Evolutionary conservation across 1,140 invertebrate species (phyloP).

Genomic region (Drosophila subobscura): DNA sequence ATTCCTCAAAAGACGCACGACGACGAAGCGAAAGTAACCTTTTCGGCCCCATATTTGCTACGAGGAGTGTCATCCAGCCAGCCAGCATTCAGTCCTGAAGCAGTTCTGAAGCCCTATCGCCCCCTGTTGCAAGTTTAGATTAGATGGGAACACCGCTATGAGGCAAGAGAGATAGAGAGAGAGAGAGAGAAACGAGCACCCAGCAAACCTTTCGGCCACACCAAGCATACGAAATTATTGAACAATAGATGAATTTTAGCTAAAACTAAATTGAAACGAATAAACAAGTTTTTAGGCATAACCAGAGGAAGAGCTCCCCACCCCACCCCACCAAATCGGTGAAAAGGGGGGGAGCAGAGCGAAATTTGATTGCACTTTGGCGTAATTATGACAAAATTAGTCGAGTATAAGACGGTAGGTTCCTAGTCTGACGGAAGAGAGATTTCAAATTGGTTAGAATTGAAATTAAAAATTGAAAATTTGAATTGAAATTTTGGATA

Average conservation of each 20-base stretch:
- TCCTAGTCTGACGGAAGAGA: conserved; percentile 70
- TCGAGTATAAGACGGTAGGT: conserved; percentile 77
- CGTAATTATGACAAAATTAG: conserved; percentile 75
- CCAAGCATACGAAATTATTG: conserved; percentile 65
- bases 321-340: neutral
- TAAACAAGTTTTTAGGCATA: conserved; percentile 59
- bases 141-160: conserved; percentile 68
- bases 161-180: conserved; percentile 19
- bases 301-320: conserved; percentile 12
- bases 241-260: conserved; percentile 83
- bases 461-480: conserved; percentile 22
- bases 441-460: conserved; percentile 4
- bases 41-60: conserved; percentile 56
- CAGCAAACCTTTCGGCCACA: conserved; percentile 74
- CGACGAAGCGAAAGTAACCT: conserved; percentile 35
- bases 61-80: conserved; percentile 43
- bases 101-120: conserved; percentile 59
- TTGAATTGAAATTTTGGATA: conserved; percentile 51
- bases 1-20: conserved; percentile 60
- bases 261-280: conserved; percentile 71
- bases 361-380: conserved; percentile 65
- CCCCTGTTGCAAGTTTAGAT: conserved; percentile 51
- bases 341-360: conserved; percentile 8
- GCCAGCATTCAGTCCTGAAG: conserved; percentile 13
- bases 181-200: conserved; percentile 25